Base-by-base conservation (phyloP, 1,140 invertebrate species). In the Anthonomus grandis region DNA sequence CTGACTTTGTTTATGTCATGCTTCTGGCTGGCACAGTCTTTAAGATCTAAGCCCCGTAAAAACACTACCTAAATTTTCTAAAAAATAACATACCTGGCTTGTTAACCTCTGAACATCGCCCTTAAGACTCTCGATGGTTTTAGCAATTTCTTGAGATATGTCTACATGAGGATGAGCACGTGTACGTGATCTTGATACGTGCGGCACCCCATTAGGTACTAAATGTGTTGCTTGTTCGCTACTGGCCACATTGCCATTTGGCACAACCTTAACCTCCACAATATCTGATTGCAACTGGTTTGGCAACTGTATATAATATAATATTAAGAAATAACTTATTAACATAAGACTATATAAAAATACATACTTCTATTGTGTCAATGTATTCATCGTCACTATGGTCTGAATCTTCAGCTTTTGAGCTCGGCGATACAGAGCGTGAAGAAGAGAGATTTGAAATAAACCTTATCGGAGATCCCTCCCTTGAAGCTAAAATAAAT, bases 301-400 rank as follows among this genome's bases (percentile, higher is more conserved):
- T n/a, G 27, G 27, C 27, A 31, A 31, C 27, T 31, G 27, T 31
- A 31, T n/a, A 31, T 31, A 31, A 31, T 6, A 31, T 31, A 8
- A 31, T 31, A 31, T 8, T 31, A 8, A 31, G n/a, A 8, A 8
- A 31, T 31, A 8, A 31, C n/a, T 8, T 31, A 31, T 31, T 31
- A 8, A n/a, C n/a, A n/a, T n/a, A n/a, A 31, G n/a, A 8, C 27
- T 31, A 8, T 31, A 31, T 8, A 31, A n/a, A 8, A n/a, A 31
- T 8, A 31, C 36, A n/a, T 67, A 86, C 81, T 67, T 88, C 86
- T 45, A 86, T 80, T 15, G 86, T 86, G 73, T 90, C 87, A 55
- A 84, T 86, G 71, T 85, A 89, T 73, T 87, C 86, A 64, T 89
- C 87, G 63, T 81, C 79, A 58, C 79, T 79, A 17, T 79, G 76